phyloP scores from a whole-genome alignment of 2,888 invertebrate species.

The Subacronicta megacephala region DNA sequence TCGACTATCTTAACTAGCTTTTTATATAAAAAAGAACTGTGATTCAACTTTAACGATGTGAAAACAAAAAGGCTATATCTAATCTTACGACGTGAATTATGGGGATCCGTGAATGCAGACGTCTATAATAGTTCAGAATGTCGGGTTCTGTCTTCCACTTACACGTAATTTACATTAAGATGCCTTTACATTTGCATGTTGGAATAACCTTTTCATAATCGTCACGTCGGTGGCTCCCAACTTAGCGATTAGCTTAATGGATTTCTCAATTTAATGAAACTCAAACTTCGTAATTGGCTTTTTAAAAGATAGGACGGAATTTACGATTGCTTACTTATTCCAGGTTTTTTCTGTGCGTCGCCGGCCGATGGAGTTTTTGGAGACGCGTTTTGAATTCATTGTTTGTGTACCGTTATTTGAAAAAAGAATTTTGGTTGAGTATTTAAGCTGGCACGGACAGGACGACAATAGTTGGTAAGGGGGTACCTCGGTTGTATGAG shows the following conservation, averaged over 20 bases:
- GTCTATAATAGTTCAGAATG: slow-evolving; percentile 75
- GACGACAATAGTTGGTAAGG: slow-evolving; percentile 75
- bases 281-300: slow-evolving; percentile 82
- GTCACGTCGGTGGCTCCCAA: slow-evolving; percentile 81
- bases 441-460: slow-evolving; percentile 75
- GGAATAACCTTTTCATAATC: slow-evolving; percentile 85
- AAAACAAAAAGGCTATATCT: slow-evolving; percentile 79
- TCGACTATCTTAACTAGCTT: slow-evolving; percentile 64
- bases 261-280: slow-evolving; percentile 86
- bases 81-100: slow-evolving; percentile 81
- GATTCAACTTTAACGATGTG: slow-evolving; percentile 64
- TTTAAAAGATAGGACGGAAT: slow-evolving; percentile 80
- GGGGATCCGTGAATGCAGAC: slow-evolving; percentile 71
- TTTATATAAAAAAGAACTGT: slow-evolving; percentile 55
- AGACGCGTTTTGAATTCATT: slow-evolving; percentile 57
- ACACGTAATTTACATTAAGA: slow-evolving; percentile 86
- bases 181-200: slow-evolving; percentile 83
- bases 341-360: slow-evolving; percentile 52
- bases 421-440: slow-evolving; percentile 67
- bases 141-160: slow-evolving; percentile 76
- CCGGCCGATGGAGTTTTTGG: slow-evolving; percentile 48
- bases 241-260: slow-evolving; percentile 85
- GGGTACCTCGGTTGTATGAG: slow-evolving; percentile 75
- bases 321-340: slow-evolving; percentile 70
- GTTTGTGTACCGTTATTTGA: slow-evolving; percentile 63